phyloP scores from a whole-genome alignment of 2,888 invertebrate species.

The Alloscopus bannaensis region DNA sequence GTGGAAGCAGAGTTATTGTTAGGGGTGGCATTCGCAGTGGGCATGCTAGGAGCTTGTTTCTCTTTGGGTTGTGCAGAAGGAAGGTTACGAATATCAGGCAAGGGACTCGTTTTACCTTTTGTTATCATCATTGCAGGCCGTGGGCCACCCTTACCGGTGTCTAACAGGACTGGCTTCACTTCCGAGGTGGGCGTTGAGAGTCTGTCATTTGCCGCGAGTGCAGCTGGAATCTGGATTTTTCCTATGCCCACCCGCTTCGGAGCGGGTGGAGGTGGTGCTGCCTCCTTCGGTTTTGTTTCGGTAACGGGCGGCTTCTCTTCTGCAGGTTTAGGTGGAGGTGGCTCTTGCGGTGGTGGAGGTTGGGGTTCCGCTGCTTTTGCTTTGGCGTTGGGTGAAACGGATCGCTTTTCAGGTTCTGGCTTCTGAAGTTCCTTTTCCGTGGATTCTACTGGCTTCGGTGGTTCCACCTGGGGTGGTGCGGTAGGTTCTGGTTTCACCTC shows the following conservation, averaged over 20 bases:
- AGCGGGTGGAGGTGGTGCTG: constrained; percentile 14
- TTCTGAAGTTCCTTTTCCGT: constrained; percentile 13
- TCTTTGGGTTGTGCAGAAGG: constrained; percentile 30
- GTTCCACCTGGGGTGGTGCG: neutral
- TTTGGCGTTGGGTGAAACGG: constrained; percentile 20
- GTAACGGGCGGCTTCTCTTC: constrained; percentile 3
- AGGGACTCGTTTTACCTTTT: constrained; percentile 62
- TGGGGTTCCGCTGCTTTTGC: constrained; percentile 25
- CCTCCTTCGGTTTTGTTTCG: neutral
- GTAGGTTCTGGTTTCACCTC: constrained; percentile 15
- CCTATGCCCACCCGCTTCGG: constrained; percentile 74
- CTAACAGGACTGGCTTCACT: constrained; percentile 74
- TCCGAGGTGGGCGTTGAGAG: constrained; percentile 75
- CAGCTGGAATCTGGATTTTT: constrained; percentile 75
- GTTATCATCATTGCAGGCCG: constrained; percentile 68
- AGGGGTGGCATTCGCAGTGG: constrained; percentile 27
- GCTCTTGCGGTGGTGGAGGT: constrained; percentile 23
- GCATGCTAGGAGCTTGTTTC: neutral
- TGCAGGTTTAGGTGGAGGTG: neutral
- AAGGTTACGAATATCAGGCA: constrained; percentile 28
- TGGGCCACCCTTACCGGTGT: constrained; percentile 67
- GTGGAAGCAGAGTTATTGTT: neutral
- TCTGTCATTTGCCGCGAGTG: constrained; percentile 81
- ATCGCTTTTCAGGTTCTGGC: constrained; percentile 1
- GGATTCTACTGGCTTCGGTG: neutral